These are phyloP conservation scores for Diadema setosum DNA, from an alignment of 35 echinoderm and acorn worm species.

Conservation along the genomic window DNA sequence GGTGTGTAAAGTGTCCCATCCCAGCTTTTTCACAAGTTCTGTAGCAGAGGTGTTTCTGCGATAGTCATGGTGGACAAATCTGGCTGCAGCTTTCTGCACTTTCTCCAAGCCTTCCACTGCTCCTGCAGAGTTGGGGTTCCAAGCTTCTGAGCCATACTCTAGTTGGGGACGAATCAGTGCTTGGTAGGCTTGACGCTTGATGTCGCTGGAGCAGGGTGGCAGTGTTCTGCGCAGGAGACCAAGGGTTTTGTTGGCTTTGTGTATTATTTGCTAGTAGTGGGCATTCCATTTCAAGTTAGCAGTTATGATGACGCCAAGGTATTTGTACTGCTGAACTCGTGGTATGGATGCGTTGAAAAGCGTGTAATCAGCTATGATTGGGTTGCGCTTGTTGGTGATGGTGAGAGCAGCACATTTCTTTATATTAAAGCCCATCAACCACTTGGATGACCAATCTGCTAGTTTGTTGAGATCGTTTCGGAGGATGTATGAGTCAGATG, in stretches of 20 bases:
- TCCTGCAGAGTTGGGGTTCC: neutral
- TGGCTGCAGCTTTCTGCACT: neutral
- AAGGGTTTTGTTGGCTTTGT: neutral
- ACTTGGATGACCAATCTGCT: constrained; percentile 1
- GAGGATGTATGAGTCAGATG: constrained; percentile 3
- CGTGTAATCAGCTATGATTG: neutral
- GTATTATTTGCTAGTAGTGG: neutral
- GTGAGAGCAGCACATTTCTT: neutral
- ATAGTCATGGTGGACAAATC: constrained; percentile 8
- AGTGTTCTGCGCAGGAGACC: neutral
- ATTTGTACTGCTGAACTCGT: neutral
- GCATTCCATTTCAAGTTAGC: neutral
- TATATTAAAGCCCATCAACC: constrained; percentile 45
- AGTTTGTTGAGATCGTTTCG: constrained; percentile 14
- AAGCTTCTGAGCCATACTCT: neutral
- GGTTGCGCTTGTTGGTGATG: neutral
- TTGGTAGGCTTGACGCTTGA: neutral
- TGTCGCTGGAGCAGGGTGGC: neutral
- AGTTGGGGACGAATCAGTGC: neutral
- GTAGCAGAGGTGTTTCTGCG: neutral
- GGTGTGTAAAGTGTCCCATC: too few species aligned
- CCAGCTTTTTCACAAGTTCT: neutral
- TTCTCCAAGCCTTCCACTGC: neutral
- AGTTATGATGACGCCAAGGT: neutral
- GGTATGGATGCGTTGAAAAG: neutral